Base-by-base conservation (phyloP, 2,797 vertebrate genomes). In the Fistularia tabacaria region DNA sequence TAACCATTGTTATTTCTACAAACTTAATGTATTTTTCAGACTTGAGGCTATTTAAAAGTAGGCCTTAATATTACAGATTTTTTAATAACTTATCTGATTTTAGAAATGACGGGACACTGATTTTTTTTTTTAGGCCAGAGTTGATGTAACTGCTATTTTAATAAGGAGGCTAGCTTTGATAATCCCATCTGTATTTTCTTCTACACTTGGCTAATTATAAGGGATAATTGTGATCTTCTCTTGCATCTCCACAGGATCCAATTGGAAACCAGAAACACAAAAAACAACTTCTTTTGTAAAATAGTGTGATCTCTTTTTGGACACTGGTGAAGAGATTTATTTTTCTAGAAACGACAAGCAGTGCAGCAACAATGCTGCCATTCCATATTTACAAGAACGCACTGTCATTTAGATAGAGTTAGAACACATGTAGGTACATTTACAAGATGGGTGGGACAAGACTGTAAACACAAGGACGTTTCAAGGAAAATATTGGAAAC, bases 251-350 rank as follows among this genome's bases (percentile, higher is more conserved):
- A 74, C 92, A 98, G 96, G 94, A 94, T 93, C 92, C 90, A 88
- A 80, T 88, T 90, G 93, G 94, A 93, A 91, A 93, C 91, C 89
- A 92, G 91, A 90, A 79, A 85, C 83, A 87, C 80, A 90, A 46
- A 74, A 74, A 71, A 71, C 70, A 75, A 85, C 85, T 86, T 89
- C 85, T 90, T 93, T 92, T 90, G 92, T 92, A 90, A 91, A 90
- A 91, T 87, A 85, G 88, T 77, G 88, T 90, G 89, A 88, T 91
- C 78, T 71, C 91, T 90, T 79, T 88, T 89, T 91, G 92, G 90
- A 89, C 92, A 91, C 82, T 84, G 83, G 85, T 87, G 92, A 94
- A 94, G 93, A 97, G 93, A 92, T 98, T 93, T 98, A 98, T 98
- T 99, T 99, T 99, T 98, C 90, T 97, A 97, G 86, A 89, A 81